phyloP scores from a whole-genome alignment of 92 coral and sea anemone species.

The Pocillopora meandrina region DNA sequence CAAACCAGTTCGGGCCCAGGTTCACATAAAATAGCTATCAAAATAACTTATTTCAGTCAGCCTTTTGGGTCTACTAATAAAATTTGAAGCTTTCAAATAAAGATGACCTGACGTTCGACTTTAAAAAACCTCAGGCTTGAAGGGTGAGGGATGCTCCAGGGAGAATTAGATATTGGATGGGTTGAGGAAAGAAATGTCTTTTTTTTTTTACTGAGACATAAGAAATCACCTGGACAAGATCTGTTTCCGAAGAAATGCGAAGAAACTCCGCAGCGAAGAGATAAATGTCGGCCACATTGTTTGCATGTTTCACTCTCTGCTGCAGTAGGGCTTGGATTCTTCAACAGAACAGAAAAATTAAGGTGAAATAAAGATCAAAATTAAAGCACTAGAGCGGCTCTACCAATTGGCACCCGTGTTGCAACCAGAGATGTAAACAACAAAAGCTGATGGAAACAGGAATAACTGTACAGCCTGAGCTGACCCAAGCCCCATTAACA shows the following conservation, averaged over 20 bases:
- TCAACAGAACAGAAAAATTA: background rate
- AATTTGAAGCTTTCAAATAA: too few species aligned
- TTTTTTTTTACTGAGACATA: background rate
- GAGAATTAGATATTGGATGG: too few species aligned
- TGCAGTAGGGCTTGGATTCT: slow-evolving; percentile 87
- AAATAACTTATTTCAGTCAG: too few species aligned
- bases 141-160: too few species aligned
- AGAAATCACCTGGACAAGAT: slow-evolving; percentile 83
- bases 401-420: background rate
- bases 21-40: too few species aligned
- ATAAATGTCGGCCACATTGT: slow-evolving; percentile 80
- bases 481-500: background rate
- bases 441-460: too few species aligned
- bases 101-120: too few species aligned
- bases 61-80: too few species aligned
- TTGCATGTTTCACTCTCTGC: slow-evolving; percentile 90
- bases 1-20: too few species aligned
- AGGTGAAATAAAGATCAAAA: background rate
- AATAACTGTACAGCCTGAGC: background rate
- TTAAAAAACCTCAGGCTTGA: too few species aligned
- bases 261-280: slow-evolving; percentile 95
- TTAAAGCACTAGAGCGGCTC: background rate
- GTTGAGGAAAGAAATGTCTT: too few species aligned
- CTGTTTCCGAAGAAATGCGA: slow-evolving; percentile 86
- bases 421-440: background rate